These are phyloP conservation scores for Siniperca scherzeri DNA, from an alignment of 2,797 vertebrate genomes.

Conservation along the genomic window DNA sequence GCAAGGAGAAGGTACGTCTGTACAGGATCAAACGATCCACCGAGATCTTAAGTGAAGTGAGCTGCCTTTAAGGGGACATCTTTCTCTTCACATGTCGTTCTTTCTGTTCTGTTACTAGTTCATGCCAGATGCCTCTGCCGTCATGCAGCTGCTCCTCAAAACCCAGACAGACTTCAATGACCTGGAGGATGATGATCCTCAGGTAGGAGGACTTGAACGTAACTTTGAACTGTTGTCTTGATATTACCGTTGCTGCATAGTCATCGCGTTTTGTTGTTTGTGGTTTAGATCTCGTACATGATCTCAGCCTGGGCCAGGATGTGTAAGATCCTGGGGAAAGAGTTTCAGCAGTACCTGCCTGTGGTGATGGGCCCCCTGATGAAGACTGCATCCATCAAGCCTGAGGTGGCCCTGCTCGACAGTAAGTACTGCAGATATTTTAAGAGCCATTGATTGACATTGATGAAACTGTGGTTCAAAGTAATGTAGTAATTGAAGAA, in stretches of 20 bases:
- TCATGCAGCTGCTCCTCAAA: conserved; percentile 97
- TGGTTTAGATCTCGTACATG: conserved; percentile 96
- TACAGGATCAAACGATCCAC: accelerated
- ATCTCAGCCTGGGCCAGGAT: conserved; percentile 99
- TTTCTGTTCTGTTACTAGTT: conserved; percentile 83
- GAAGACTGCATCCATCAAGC: conserved; percentile 99
- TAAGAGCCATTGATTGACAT: too few species aligned
- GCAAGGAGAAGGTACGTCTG: conserved; percentile 93
- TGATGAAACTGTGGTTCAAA: too few species aligned
- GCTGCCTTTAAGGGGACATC: neutral
- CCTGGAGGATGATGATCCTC: conserved; percentile 97
- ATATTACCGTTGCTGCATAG: accelerated
- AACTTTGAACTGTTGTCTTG: accelerated
- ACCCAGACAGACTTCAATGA: conserved; percentile 98
- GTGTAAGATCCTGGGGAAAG: conserved; percentile 99
- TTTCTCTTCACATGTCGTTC: neutral
- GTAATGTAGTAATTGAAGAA: too few species aligned
- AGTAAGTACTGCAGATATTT: conserved; percentile 85
- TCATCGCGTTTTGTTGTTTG: neutral
- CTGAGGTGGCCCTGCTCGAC: conserved; percentile 97
- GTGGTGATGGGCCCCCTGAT: conserved; percentile 99
- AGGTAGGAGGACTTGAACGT: conserved; percentile 75
- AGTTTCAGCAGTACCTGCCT: conserved; percentile 98
- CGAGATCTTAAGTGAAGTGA: accelerated
- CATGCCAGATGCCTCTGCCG: conserved; percentile 98